Conservation (phyloP, 2,797 vertebrate genomes). For the Hylomyscus alleni region DNA sequence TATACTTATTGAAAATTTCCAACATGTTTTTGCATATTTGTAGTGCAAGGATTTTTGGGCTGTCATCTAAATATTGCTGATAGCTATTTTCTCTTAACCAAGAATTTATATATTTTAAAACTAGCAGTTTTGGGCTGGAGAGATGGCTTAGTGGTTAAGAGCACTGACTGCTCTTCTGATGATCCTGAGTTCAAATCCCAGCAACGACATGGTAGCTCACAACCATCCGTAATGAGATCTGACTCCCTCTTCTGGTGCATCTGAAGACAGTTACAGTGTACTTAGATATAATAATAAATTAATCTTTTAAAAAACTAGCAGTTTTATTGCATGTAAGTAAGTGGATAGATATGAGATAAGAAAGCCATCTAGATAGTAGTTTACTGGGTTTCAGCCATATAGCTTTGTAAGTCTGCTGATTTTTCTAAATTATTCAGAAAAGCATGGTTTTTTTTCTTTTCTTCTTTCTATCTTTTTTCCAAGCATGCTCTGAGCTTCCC, state of each 20-base stretch:
- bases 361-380: background rate
- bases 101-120: conserved; percentile 43
- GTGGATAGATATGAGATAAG: conserved; percentile 8
- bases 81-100: conserved; percentile 62
- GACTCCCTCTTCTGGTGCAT: no score
- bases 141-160: no score
- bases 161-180: no score
- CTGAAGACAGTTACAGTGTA: no score
- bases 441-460: background rate
- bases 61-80: conserved; percentile 15
- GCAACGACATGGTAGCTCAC: no score
- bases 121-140: background rate
- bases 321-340: background rate
- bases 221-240: no score
- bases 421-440: background rate
- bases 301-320: background rate
- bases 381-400: background rate
- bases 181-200: no score
- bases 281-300: no score
- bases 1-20: background rate
- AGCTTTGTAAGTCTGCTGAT: background rate
- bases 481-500: background rate
- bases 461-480: background rate
- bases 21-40: background rate
- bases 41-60: background rate